Evolutionary conservation across 2,113 vertebrate species (phyloP), one percentile per base, ranked within the genome.

Genomic region (Pterocles burchelli): DNA sequence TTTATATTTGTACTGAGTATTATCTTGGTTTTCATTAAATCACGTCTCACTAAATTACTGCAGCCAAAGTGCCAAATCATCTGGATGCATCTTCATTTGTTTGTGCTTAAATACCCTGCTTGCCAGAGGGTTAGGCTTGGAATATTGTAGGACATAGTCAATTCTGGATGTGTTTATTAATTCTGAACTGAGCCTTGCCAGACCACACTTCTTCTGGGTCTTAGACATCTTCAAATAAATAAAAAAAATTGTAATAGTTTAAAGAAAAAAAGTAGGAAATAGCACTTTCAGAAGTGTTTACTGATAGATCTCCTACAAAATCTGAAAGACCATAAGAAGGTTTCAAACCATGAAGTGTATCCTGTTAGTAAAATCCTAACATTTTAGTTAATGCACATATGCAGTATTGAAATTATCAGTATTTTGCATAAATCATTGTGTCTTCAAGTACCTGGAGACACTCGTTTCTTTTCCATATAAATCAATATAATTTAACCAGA

Each of bases 1-100:
- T 95, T 96, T 94, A 88, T 96, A 91, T 93, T 80, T 84, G 59
- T 71, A 77, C 55, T 86, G 85, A 91, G 67, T 93, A 95, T 96
- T 92, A 81, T 94, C 67, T 81, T 45, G 28, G 17, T 90, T 75
- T 91, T 94, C 88, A 94, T 84, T 95, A 95, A 95, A 90, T 93
- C 75, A 88, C 85, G 67, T 86, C 29, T 94, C 61, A 75, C 55
- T 95, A 95, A 95, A 91, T 88, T 93, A 91, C 51, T 71, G 29
- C 49, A 91, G n/a, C 48, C 33, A 62, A 85, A 94, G 45, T 88
- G 55, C 48, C 79, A 80, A 57, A 80, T 86, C 67, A 65, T 91
- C 82, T 71, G 74, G 75, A 92, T 63, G 36, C 11, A 77, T 76
- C 78, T 90, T 71, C 34, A 86, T 88, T 90, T 83, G 51, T 77